Evolutionary conservation across 1,140 invertebrate species (phyloP), one percentile per base, ranked within the genome.

Genomic region (Arion vulgaris): DNA sequence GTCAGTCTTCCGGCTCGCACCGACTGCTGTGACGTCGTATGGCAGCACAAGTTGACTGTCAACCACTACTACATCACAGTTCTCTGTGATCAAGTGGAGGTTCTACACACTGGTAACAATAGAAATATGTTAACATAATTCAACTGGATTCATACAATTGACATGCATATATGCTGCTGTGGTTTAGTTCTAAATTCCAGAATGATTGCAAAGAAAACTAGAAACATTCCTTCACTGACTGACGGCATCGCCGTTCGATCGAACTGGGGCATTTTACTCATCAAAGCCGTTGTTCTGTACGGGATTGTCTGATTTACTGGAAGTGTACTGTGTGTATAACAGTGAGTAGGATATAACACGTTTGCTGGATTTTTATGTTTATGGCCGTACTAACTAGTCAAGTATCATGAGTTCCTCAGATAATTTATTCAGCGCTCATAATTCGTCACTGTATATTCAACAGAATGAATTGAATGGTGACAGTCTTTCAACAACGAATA

Each of bases 1-100:
- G 41, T 28, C 51, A 39, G 51, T 51, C 57, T 62, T 53, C 41
- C n/a, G 41, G 38, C 77, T 82, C 80, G 76, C 53, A 74, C 34
- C 62, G 45, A 75, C 75, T 83, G 51, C 51, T 72, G 49, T 88
- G 88, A 90, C 87, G n/a, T n/a, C n/a, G 88, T 90, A 86, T 88
- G 5, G 28, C 49, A 34, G 38, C 19, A 32, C 38, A 53, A 76
- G 74, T 76, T 76, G 74, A 76, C 74, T 32, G 74, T 53, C 74
- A 53, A 76, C 74, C 68, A 17, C 53, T 57, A 45, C 41, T 5
- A n/a, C n/a, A n/a, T n/a, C n/a, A n/a, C n/a, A n/a, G n/a, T n/a
- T n/a, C n/a, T n/a, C n/a, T n/a, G n/a, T n/a, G n/a, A n/a, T n/a
- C n/a, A n/a, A n/a, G n/a, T n/a, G n/a, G n/a, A n/a, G n/a, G n/a